These are phyloP conservation scores for Tragelaphus strepsiceros DNA, from an alignment of 2,113 vertebrate genomes.

Conservation along the genomic window DNA sequence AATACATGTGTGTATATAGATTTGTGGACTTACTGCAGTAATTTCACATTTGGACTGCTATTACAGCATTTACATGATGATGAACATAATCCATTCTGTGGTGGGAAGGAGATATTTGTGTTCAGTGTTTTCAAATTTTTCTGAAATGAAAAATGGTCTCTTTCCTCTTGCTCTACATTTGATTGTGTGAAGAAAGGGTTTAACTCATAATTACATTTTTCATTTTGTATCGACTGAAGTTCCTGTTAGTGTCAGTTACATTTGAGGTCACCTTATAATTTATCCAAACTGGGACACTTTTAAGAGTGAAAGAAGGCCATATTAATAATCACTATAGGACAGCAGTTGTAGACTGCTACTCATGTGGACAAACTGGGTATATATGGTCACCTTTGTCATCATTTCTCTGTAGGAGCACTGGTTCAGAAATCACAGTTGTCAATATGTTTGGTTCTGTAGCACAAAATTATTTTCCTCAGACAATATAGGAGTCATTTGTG, in stretches of 20 bases:
- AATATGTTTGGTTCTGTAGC: conserved; percentile 2
- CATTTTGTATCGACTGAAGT: neutral
- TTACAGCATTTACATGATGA: neutral
- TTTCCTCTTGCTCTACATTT: neutral
- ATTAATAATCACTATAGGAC: neutral
- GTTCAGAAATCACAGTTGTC: neutral
- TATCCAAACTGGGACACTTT: neutral
- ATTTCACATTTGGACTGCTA: neutral
- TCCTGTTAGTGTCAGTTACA: neutral
- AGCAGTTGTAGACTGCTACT: neutral
- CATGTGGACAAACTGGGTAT: neutral
- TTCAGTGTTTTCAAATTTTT: neutral
- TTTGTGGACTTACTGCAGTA: neutral
- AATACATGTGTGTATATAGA: neutral
- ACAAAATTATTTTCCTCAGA: conserved; percentile 18
- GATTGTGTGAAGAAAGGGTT: neutral
- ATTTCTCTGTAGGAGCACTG: neutral
- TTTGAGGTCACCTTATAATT: neutral
- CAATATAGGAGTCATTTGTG: neutral
- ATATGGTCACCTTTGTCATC: neutral
- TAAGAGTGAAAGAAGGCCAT: neutral
- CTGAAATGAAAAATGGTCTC: neutral
- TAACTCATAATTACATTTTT: conserved; percentile 11
- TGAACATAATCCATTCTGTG: neutral
- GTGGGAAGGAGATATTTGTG: neutral